Percentiles rank a stretch among this genome's conserved stretches.
phyloP scores from a whole-genome alignment of 2,888 invertebrate genomes.

The Abscondita cerata region DNA sequence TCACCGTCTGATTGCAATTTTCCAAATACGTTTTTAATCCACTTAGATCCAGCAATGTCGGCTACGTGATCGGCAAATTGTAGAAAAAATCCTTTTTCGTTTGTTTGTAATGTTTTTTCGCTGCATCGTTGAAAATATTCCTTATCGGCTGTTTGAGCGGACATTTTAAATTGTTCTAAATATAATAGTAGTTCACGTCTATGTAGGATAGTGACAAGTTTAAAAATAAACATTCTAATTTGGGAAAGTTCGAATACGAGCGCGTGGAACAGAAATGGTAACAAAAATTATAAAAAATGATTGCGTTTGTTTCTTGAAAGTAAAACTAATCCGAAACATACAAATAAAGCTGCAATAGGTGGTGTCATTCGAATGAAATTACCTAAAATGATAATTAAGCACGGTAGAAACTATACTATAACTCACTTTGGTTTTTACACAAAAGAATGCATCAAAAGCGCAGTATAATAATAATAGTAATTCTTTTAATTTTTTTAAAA shows the following conservation, averaged over 20 bases:
- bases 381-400: too few species aligned
- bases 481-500: too few species aligned
- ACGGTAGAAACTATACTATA: too few species aligned
- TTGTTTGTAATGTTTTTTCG: constrained; percentile 76
- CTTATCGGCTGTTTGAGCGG: constrained; percentile 13
- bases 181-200: not conserved
- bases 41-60: constrained; percentile 62
- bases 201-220: not conserved
- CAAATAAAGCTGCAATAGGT: too few species aligned
- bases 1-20: constrained; percentile 65
- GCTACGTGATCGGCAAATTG: constrained; percentile 69
- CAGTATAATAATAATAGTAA: too few species aligned
- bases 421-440: too few species aligned
- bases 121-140: constrained; percentile 72
- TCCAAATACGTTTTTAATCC: constrained; percentile 69
- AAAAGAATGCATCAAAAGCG: too few species aligned
- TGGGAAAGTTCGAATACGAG: not conserved
- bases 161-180: constrained; percentile 13
- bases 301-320: too few species aligned
- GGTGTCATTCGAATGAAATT: too few species aligned
- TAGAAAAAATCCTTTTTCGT: constrained; percentile 77
- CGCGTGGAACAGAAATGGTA: too few species aligned
- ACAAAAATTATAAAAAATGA: too few species aligned
- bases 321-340: too few species aligned
- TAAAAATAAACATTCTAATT: constrained; percentile 15